Conservation (phyloP, 2,113 vertebrate species). For the Corythoichthys haematopterus region DNA sequence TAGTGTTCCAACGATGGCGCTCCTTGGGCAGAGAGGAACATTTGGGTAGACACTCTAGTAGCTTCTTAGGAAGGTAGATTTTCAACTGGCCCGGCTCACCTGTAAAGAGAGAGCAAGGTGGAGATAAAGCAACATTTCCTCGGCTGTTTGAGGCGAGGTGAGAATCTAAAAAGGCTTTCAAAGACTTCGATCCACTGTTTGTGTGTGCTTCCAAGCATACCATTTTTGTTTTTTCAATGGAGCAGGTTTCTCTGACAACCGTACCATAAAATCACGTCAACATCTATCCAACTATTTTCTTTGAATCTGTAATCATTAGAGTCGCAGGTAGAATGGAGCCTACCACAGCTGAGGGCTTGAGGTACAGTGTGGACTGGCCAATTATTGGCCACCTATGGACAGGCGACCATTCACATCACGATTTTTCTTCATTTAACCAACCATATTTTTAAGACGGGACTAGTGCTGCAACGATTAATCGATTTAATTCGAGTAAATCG, state of each 20-base stretch:
- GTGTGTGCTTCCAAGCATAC: background rate
- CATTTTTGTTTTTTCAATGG: background rate
- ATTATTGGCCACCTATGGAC: too few species aligned
- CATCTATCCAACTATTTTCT: background rate
- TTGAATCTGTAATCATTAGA: background rate
- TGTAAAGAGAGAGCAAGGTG: slow-evolving; percentile 56
- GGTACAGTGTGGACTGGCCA: too few species aligned
- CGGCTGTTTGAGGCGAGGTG: background rate
- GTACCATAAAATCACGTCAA: background rate
- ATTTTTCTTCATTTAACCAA: too few species aligned
- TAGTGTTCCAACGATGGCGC: slow-evolving; percentile 99
- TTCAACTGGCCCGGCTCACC: slow-evolving; percentile 99
- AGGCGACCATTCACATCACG: too few species aligned
- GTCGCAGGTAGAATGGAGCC: background rate
- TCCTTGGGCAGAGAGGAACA: slow-evolving; percentile 99
- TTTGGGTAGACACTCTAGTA: slow-evolving; percentile 99
- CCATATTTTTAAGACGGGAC: too few species aligned
- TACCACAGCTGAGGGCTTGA: too few species aligned
- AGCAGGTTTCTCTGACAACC: background rate
- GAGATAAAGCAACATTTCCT: slow-evolving; percentile 25
- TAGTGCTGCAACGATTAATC: too few species aligned
- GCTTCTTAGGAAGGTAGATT: slow-evolving; percentile 99
- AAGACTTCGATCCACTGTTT: background rate
- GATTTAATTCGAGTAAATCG: too few species aligned
- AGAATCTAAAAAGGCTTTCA: background rate